These are phyloP conservation scores for Anniella stebbinsi DNA, from an alignment of 2,797 vertebrate species.

Conservation along the genomic window DNA sequence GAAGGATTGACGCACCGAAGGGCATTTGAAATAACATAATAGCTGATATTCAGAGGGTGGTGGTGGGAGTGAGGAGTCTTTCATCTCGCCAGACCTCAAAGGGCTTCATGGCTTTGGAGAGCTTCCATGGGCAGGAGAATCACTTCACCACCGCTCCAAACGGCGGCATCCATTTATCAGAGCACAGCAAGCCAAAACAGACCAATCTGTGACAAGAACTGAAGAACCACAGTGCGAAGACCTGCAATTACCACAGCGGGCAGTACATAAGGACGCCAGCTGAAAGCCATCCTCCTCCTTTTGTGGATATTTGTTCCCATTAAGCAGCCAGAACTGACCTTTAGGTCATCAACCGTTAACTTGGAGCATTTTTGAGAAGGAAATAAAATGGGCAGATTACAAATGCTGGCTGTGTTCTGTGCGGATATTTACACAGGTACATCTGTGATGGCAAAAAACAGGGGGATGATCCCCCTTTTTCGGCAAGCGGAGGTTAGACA, in stretches of 20 bases:
- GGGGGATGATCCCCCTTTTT: neutral
- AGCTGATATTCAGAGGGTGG: neutral
- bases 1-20: neutral
- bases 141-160: neutral
- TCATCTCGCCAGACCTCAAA: neutral
- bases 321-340: neutral
- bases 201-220: neutral
- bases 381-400: neutral
- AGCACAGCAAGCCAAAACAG: neutral
- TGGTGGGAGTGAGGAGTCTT: neutral
- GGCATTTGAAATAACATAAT: slow-evolving; percentile 35
- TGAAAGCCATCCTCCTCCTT: neutral
- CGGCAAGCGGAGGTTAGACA: fast-evolving
- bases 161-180: neutral
- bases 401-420: neutral
- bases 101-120: slow-evolving; percentile 5
- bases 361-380: slow-evolving; percentile 12
- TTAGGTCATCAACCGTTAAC: neutral
- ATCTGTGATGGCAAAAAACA: neutral
- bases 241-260: neutral
- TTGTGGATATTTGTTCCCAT: slow-evolving; percentile 21
- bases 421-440: slow-evolving; percentile 36
- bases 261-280: neutral
- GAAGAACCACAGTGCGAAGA: neutral
- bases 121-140: neutral